Conservation (phyloP, 2,888 invertebrate species). For the Eledone cirrhosa region DNA sequence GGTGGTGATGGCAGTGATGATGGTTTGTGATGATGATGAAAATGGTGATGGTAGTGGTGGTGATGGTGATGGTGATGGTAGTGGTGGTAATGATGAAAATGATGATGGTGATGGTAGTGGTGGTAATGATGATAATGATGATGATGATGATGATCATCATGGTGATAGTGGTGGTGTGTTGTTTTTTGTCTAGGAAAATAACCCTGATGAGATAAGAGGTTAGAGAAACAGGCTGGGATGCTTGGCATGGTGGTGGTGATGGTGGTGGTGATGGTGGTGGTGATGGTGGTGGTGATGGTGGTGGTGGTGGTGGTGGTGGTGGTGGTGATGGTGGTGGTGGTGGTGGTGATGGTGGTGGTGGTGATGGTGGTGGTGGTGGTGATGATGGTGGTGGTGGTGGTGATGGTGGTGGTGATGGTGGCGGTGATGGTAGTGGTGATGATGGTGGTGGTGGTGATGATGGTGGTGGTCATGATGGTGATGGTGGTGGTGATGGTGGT, state of each 20-base stretch:
- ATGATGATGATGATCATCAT: background rate
- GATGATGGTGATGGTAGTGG: too few species aligned
- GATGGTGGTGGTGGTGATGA: background rate
- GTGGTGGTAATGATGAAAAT: too few species aligned
- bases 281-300: background rate
- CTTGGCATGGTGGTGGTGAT: slow-evolving; percentile 14
- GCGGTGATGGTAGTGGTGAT: background rate
- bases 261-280: slow-evolving; percentile 20
- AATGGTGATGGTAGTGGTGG: too few species aligned
- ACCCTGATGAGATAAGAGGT: slow-evolving; percentile 2
- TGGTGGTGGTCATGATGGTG: background rate
- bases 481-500: background rate
- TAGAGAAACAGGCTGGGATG: slow-evolving; percentile 28
- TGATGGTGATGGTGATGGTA: too few species aligned
- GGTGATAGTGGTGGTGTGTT: background rate
- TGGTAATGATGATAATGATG: too few species aligned
- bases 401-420: background rate
- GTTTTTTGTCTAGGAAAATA: background rate
- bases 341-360: background rate
- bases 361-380: background rate
- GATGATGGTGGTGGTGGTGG: background rate
- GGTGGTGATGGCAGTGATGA: too few species aligned
- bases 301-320: background rate
- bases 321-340: background rate
- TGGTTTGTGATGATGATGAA: too few species aligned